Base-by-base conservation (phyloP, 2,797 vertebrate species). In the Arnoldichthys spilopterus region DNA sequence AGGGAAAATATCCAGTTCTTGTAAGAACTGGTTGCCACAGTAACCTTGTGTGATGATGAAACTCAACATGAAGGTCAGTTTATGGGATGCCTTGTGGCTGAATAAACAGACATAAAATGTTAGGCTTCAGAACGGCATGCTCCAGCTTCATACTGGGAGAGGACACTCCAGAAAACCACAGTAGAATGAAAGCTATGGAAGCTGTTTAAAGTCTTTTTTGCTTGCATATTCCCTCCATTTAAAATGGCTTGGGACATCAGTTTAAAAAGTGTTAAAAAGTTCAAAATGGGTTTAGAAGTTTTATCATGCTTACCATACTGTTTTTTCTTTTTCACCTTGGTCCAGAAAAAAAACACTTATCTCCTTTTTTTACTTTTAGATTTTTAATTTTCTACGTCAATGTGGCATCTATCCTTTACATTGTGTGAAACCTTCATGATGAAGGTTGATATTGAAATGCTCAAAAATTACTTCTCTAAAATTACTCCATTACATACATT, bases 1-100 rank as follows among this genome's bases (percentile, higher is more conserved):
- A 74, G 82, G 79, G 82, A 69, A 70, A 83, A 81, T 18, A 6
- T 84, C 82, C 66, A 84, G 56, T 59, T 32, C 51, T 69, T 81
- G 47, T 76, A 51, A 66, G 61, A 59, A 66, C 59, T 66, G 28
- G n/a, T 66, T 77, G 30, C 51, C 24, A 30, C 37, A 13, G 56
- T 26, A 62, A 63, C 43, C 22, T 7, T 64, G 56, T 56, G 54
- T 30, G 47, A 70, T 63, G 28, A 76, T 56, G 43, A 71, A 54
- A 71, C 49, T 71, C 20, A 53, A 53, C 24, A 59, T 43, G 58
- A 69, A 40, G 45, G 72, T 71, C 72, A 47, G 67, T 80, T 80
- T 70, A 77, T 62, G 12, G 28, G 73, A 58, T 37, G 24, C 54
- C 58, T 40, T 72, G 79, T 66, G 61, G 37, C 71, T 74, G 62